Evolutionary conservation across 1,140 invertebrate genomes (phyloP).

Genomic region (Archivesica marissinica): DNA sequence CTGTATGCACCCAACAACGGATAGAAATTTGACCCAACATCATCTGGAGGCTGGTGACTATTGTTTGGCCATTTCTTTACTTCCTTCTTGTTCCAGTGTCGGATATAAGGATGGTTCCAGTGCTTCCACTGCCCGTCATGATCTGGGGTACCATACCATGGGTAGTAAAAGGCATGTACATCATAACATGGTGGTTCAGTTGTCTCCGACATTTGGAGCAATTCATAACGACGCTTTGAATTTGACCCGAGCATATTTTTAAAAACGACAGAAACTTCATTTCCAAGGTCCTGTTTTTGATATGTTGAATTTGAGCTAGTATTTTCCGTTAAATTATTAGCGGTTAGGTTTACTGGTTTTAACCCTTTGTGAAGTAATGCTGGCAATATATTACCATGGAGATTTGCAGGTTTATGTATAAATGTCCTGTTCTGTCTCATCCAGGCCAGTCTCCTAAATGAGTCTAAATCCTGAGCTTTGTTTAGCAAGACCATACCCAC

Average conservation of each 20-base stretch:
- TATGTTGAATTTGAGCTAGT: too few species aligned
- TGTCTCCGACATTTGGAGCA: not conserved
- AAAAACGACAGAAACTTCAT: not conserved
- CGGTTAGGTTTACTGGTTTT: not conserved
- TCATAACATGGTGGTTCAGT: conserved; percentile 74
- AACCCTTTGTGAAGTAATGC: not conserved
- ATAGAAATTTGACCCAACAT: conserved; percentile 85
- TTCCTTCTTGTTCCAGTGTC: conserved; percentile 83
- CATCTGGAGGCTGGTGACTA: conserved; percentile 83
- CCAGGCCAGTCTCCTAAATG: not conserved
- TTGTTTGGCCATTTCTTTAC: conserved; percentile 77
- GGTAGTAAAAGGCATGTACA: conserved; percentile 85
- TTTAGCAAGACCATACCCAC: not conserved
- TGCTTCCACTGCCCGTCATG: conserved; percentile 84
- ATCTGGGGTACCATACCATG: conserved; percentile 85
- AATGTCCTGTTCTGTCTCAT: not conserved
- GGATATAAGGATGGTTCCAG: conserved; percentile 85
- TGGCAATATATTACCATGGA: not conserved
- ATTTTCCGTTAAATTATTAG: not conserved
- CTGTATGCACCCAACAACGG: conserved; percentile 85
- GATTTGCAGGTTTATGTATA: not conserved
- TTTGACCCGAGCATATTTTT: not conserved
- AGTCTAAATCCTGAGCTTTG: not conserved
- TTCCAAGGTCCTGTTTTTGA: not conserved
- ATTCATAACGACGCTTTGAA: not conserved